Evolutionary conservation across 2,113 vertebrate species (phyloP), one percentile per base, ranked within the genome.

Genomic region (Apeltes quadracus): DNA sequence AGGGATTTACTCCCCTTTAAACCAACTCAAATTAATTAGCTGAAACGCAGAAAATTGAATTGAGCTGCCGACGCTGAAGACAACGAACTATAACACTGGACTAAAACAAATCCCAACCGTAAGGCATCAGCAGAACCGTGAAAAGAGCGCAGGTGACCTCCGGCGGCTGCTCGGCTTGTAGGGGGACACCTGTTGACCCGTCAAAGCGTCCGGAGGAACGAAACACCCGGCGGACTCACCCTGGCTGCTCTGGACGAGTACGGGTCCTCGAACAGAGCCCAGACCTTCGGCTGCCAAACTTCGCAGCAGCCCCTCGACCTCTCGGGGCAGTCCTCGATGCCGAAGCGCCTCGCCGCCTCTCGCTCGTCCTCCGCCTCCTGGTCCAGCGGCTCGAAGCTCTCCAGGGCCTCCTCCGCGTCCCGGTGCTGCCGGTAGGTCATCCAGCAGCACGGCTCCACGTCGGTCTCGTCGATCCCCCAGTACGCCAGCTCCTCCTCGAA

Each of bases 371-470:
- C 93, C 3, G 92, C 92, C 0, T 95, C 93, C 0, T 93, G 95
- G 59, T 98, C 96, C 0, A 96, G 96, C 3, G 95, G 96, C 71
- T 99, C 96, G 0, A 99, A 99, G 76, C 94, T 98, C 51, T 98
- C 96, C 46, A 99, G 92, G 23, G 97, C 98, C 89, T 98, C 98
- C 54, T 99, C 98, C 0, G 98, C 98, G 11, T 99, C 98, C 0
- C 98, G 93, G 87, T 99, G 98, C 89, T 99, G 98, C 1, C 98
- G 93, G 84, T 98, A 99, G 48, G 95, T 96, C 96, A 99, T 99
- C 98, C 98, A 99, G 94, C 98, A 99, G 79, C 98, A 99, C 1
- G 98, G 96, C 90, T 99, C 98, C 93, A 99, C 97, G 73, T 99
- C 97, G 0, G 97, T 99, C 94, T 99, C 98, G 3, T 99, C 97